A percentile compares a stretch with the other conserved stretches of the same genome.
Conservation (phyloP, 92 coral and sea anemone genomes). For the Siderastrea siderea region DNA sequence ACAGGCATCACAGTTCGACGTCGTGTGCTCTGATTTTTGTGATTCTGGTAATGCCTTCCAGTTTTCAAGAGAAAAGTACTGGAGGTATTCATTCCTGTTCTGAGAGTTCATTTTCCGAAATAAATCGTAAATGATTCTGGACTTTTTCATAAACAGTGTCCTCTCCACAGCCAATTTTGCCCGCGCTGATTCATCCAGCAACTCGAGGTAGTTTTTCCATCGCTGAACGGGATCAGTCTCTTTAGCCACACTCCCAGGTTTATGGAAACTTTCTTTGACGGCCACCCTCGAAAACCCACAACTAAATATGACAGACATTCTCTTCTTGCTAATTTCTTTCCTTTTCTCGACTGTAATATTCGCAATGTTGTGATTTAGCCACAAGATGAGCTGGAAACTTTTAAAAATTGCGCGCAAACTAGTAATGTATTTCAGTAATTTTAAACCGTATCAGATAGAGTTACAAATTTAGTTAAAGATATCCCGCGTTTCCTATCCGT, state of each 20-base stretch:
- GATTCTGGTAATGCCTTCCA: conserved; percentile 23
- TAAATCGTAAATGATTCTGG: conserved; percentile 6
- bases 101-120: conserved; percentile 28
- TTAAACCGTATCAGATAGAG: background rate
- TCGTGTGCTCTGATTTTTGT: conserved; percentile 18
- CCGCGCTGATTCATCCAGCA: conserved; percentile 14
- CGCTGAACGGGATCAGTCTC: conserved; percentile 14
- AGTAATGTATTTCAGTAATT: conserved; percentile 9
- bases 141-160: conserved; percentile 14
- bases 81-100: conserved; percentile 10
- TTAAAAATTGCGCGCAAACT: conserved; percentile 21
- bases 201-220: conserved; percentile 3
- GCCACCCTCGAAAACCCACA: conserved; percentile 14
- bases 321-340: background rate
- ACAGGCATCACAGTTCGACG: conserved; percentile 28
- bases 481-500: background rate
- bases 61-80: conserved; percentile 19
- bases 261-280: conserved; percentile 16
- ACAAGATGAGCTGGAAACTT: background rate
- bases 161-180: background rate
- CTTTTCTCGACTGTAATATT: background rate
- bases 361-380: conserved; percentile 1
- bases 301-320: background rate
- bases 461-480: conserved; percentile 22
- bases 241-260: background rate